Evolutionary conservation across 2,888 invertebrate genomes (phyloP).

Genomic region (Litoditis marina): DNA sequence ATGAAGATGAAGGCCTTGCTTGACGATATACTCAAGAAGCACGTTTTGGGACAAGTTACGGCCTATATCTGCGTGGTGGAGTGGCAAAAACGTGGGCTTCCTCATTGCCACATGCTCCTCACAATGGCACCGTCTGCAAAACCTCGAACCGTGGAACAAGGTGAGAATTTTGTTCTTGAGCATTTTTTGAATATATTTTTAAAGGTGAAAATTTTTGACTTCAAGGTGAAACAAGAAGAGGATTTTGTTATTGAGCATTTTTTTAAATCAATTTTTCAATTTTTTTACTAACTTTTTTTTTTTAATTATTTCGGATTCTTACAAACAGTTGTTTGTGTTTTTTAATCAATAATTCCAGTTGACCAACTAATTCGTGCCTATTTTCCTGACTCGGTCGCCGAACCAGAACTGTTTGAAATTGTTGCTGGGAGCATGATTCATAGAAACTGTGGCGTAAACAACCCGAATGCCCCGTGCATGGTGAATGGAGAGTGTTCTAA

Average conservation of each 20-base stretch:
- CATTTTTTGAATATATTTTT: too few relatives aligned
- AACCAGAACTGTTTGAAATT: slow-evolving; percentile 32
- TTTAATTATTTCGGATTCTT: too few relatives aligned
- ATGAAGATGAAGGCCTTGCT: slow-evolving; percentile 44
- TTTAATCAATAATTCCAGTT: too few relatives aligned
- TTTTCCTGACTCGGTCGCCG: slow-evolving; percentile 33
- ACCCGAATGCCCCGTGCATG: slow-evolving; percentile 62
- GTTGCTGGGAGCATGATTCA: slow-evolving; percentile 47
- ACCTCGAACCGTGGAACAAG: slow-evolving; percentile 12
- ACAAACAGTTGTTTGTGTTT: too few relatives aligned
- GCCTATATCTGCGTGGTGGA: slow-evolving; percentile 50
- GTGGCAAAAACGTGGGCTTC: slow-evolving; percentile 60
- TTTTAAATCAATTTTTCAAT: too few relatives aligned
- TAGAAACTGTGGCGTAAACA: slow-evolving; percentile 46
- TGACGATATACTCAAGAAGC: slow-evolving; percentile 33
- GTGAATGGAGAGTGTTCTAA: slow-evolving; percentile 61
- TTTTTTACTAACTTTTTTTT: too few relatives aligned
- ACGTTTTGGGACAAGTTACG: slow-evolving; percentile 38
- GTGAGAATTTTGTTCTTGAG: too few relatives aligned
- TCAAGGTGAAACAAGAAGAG: too few relatives aligned
- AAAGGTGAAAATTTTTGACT: too few relatives aligned
- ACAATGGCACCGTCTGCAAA: slow-evolving; percentile 47
- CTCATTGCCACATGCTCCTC: slow-evolving; percentile 52
- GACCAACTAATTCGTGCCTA: slow-evolving; percentile 29
- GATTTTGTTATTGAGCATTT: too few relatives aligned